Percentiles rank a stretch among this genome's conserved stretches.
Conservation (phyloP, 2,888 invertebrate species). For the Cerastoderma edule region DNA sequence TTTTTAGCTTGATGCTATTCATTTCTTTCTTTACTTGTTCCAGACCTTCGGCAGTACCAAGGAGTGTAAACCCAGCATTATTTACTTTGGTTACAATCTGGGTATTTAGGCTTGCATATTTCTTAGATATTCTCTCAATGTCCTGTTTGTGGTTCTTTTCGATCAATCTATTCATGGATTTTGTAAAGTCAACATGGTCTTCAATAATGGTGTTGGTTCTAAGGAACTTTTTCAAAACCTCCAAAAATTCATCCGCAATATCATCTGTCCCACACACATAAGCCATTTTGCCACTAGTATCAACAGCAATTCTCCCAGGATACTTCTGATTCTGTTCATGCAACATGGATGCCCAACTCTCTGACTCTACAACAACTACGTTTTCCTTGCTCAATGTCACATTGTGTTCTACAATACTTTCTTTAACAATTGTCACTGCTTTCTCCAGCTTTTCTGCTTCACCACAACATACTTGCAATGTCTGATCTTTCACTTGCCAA, state of each 20-base stretch:
- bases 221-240: conserved; percentile 44
- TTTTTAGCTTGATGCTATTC: neutral
- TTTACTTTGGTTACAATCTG: conserved; percentile 16
- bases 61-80: conserved; percentile 21
- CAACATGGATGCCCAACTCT: conserved; percentile 27
- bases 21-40: conserved; percentile 20
- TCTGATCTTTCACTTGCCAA: conserved; percentile 35
- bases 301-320: conserved; percentile 15
- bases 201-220: conserved; percentile 44
- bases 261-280: conserved; percentile 42
- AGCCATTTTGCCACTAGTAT: neutral
- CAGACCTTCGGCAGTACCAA: conserved; percentile 35
- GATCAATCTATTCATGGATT: conserved; percentile 43
- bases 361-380: conserved; percentile 10
- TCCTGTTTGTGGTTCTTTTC: conserved; percentile 39
- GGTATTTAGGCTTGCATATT: conserved; percentile 32
- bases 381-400: conserved; percentile 21
- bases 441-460: neutral
- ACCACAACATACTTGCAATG: conserved; percentile 20
- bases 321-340: conserved; percentile 11
- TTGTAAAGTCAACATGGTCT: conserved; percentile 27
- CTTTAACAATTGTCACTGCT: conserved; percentile 17
- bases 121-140: conserved; percentile 33
- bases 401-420: conserved; percentile 10
- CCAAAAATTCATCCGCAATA: conserved; percentile 28